Evolutionary conservation across 23 tunicate genomes (phyloP), one percentile per base, ranked within the genome.

Genomic region (Aplidium turbinatum): DNA sequence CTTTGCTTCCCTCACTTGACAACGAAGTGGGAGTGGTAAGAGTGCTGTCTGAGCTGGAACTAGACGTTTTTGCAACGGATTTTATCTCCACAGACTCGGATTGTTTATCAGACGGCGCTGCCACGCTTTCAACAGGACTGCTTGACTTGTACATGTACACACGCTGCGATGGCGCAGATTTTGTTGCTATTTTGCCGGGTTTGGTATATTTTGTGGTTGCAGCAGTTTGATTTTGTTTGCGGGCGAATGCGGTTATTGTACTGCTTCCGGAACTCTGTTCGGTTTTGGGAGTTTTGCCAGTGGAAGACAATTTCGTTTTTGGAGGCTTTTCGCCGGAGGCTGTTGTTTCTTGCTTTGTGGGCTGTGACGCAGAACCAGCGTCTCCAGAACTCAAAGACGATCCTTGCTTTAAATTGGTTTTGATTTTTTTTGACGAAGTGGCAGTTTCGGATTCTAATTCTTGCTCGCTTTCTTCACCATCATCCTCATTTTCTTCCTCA

Each of bases 141-240:
- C 32, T 54, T 5, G 71, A 56, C 67, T 91, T 91, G 79, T 91
- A 91, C 63, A 84, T 91, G 74, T 91, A 91, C 22, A 84, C 79
- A 23, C 97, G 72, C 32, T 85, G 92, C 1, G 48, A 46, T 6
- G 82, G 68, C n/a, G n/a, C n/a, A 0, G 76, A 47, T 28, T 70
- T 70, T 9, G 31, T 29, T 23, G 76, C 25, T n/a, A n/a, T n/a
- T n/a, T n/a, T n/a, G n/a, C n/a, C n/a, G n/a, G n/a, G n/a, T n/a
- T n/a, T n/a, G n/a, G n/a, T n/a, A 7, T 48, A 11, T 16, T 26
- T 48, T 2, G 48, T 38, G 26, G 72, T 18, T n/a, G n/a, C n/a
- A n/a, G n/a, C n/a, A n/a, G n/a, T n/a, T n/a, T n/a, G n/a, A n/a
- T n/a, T n/a, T n/a, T n/a, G n/a, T 21, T 65, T 65, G 72, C 72